Evolutionary conservation across 2,797 vertebrate genomes (phyloP), one percentile per base, ranked within the genome.

Genomic region (Fundulus diaphanus): DNA sequence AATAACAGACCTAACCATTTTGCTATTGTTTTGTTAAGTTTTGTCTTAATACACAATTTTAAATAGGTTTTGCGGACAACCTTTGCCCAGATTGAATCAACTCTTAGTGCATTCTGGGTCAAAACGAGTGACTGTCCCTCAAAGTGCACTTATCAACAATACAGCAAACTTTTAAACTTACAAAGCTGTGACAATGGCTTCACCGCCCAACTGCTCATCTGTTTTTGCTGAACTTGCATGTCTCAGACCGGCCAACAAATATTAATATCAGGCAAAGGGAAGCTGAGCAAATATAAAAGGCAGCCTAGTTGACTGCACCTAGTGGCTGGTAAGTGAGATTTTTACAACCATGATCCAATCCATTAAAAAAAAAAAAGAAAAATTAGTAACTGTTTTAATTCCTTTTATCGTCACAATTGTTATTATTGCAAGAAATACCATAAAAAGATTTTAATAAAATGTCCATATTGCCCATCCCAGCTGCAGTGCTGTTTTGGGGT

Each of bases 1-100:
- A 95, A 95, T 96, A 95, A 96, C 96, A 93, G 91, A 96, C 92
- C 93, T 96, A 94, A 90, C 94, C 94, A 93, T 74, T 65, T 79
- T 85, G 92, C 93, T 92, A 95, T 92, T 93, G n/a, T 63, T 68
- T 49, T 56, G 13, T 33, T 54, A 18, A 35, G 46, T 57, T 63
- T 81, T 63, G 52, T 54, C 73, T 70, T 71, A 75, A 77, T 70
- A 77, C 15, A 52, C 15, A 24, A 59, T 79, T 70, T 68, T 40
- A 31, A 54, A 85, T 61, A 70, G 59, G 74, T 70, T 82, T n/a
- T 61, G 57, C 73, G 73, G 76, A 85, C 79, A 54, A 68, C 70
- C 0, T 52, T 42, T 76, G 52, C 54, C 74, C 35, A 70, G 80
- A 76, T 68, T 16, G 52, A 70, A 56, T 68, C 35, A n/a, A 31